These are phyloP conservation scores for Picathartes gymnocephalus DNA, from an alignment of 2,113 vertebrate genomes.

Conservation along the genomic window DNA sequence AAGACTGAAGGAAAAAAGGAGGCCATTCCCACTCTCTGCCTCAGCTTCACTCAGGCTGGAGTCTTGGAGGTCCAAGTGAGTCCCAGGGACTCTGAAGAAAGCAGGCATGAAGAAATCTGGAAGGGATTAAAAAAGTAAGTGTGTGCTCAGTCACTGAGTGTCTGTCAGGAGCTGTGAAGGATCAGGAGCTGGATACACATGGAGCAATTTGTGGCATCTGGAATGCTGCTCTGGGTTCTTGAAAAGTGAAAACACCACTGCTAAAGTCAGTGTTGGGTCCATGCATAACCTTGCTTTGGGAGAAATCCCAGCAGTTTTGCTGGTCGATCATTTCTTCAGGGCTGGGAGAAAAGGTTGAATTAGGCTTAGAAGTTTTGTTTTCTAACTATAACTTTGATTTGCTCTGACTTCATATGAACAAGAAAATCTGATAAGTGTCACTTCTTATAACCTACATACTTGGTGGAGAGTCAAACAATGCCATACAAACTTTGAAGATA, in stretches of 20 bases:
- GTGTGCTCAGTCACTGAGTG: fast-evolving
- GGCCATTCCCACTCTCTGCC: too few species aligned
- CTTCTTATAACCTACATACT: neutral
- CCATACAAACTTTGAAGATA: neutral
- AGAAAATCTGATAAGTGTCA: neutral
- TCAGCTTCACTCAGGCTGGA: neutral
- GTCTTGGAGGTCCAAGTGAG: fast-evolving
- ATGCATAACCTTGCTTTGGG: neutral
- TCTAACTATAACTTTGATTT: neutral
- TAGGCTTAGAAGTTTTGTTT: neutral
- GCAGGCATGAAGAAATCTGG: neutral
- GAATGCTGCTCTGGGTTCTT: neutral
- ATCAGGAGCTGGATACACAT: fast-evolving
- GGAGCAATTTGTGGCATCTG: neutral
- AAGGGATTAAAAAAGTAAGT: neutral
- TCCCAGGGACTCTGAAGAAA: neutral
- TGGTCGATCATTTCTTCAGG: neutral
- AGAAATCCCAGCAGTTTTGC: neutral
- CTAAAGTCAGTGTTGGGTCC: neutral
- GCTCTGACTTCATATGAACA: neutral
- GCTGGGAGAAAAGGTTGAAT: neutral
- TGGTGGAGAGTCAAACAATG: neutral
- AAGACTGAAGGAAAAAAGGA: neutral
- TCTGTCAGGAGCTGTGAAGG: neutral
- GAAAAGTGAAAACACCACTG: neutral